Percentiles rank a stretch among this genome's conserved stretches.
These are phyloP conservation scores for Luffia ferchaultella DNA, from an alignment of 2,888 invertebrate species.

Conservation along the genomic window DNA sequence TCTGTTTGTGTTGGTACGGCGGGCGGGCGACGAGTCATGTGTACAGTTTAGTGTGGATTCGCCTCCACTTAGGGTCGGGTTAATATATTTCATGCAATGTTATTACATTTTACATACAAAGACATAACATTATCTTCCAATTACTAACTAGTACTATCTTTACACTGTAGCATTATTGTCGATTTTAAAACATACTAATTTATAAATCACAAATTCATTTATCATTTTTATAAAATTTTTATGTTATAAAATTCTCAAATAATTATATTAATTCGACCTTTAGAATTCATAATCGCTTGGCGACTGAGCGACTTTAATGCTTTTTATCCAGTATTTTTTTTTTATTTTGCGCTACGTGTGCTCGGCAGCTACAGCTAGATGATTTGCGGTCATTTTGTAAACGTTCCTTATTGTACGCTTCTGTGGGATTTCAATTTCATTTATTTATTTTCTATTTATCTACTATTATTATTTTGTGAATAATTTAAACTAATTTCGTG, in stretches of 20 bases:
- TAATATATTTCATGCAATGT: neutral
- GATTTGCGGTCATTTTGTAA: neutral
- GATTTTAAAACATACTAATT: no score
- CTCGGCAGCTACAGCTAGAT: neutral
- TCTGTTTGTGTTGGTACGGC: constrained; percentile 46
- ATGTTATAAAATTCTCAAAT: neutral
- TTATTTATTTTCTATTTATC: no score
- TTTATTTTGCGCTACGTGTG: neutral
- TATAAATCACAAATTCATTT: no score
- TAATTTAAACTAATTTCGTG: no score
- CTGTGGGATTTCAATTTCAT: no score
- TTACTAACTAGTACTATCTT: no score
- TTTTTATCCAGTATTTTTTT: constrained; percentile 31
- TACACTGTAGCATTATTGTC: no score
- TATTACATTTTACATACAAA: no score
- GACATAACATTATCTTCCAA: no score
- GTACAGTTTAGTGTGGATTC: constrained; percentile 61
- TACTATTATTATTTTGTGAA: no score
- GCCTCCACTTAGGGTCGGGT: constrained; percentile 24
- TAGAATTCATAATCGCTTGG: constrained; percentile 59
- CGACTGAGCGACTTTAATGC: constrained; percentile 49
- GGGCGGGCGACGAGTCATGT: constrained; percentile 51
- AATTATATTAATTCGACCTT: constrained; percentile 11
- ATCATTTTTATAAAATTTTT: neutral
- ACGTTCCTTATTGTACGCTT: no score